Evolutionary conservation across 2,797 vertebrate genomes (phyloP).

Genomic region (Gambelia wislizenii): DNA sequence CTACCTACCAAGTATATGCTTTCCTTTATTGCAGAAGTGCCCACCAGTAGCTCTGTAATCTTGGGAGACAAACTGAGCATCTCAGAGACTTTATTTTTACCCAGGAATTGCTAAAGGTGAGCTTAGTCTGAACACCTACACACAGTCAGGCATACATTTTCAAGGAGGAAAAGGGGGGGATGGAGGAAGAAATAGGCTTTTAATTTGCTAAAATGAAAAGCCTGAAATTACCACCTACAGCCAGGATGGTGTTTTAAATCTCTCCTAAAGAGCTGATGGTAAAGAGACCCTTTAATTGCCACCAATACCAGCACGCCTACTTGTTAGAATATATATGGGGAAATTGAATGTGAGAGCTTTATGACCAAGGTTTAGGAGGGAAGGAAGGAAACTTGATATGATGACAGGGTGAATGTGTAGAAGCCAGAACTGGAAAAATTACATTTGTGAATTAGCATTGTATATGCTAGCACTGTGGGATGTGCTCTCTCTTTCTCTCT

Average conservation of each 20-base stretch:
- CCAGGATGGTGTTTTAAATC: slow-evolving; percentile 64
- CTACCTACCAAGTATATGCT: background rate
- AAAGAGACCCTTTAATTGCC: slow-evolving; percentile 68
- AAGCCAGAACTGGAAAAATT: background rate
- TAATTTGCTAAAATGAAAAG: slow-evolving; percentile 68
- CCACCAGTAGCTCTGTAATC: slow-evolving; percentile 51
- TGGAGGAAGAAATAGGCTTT: slow-evolving; percentile 42
- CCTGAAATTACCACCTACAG: slow-evolving; percentile 69
- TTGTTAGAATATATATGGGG: background rate
- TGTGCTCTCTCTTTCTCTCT: background rate
- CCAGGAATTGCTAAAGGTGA: slow-evolving; percentile 67
- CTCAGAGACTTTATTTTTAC: slow-evolving; percentile 76
- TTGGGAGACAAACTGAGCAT: slow-evolving; percentile 64
- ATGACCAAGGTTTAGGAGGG: background rate
- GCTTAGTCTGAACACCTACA: slow-evolving; percentile 69
- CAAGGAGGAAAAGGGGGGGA: background rate
- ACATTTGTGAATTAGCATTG: too few species aligned
- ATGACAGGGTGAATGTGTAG: background rate
- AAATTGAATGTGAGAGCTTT: slow-evolving; percentile 30
- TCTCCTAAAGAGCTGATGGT: slow-evolving; percentile 59
- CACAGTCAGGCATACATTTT: slow-evolving; percentile 41
- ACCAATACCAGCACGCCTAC: slow-evolving; percentile 61
- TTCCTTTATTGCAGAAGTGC: slow-evolving; percentile 28
- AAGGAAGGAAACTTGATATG: background rate
- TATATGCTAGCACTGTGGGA: too few species aligned